Conservation (phyloP, 2,113 vertebrate genomes). For the Craseonycteris thonglongyai region DNA sequence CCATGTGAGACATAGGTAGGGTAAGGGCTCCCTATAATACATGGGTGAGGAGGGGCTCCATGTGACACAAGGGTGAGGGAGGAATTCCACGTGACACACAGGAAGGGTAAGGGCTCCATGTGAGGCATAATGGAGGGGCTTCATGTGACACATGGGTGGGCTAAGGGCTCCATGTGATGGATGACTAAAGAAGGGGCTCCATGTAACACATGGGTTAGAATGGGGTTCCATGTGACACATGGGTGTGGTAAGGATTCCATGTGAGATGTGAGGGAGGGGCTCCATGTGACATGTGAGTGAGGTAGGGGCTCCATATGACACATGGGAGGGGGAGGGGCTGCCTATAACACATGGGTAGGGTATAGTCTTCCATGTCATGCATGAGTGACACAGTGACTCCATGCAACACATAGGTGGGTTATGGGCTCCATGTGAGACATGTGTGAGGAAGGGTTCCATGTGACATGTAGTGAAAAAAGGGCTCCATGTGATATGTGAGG, state of each 20-base stretch:
- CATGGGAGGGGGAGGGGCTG: too few species aligned
- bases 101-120: accelerated
- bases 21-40: background rate
- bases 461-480: too few species aligned
- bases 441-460: too few species aligned
- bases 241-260: background rate
- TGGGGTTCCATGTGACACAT: background rate
- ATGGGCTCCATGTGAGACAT: too few species aligned
- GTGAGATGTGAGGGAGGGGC: too few species aligned
- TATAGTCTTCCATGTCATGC: background rate
- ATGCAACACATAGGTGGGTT: too few species aligned
- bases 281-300: background rate
- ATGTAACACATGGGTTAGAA: background rate
- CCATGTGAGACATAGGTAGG: too few species aligned
- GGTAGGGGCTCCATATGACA: background rate
- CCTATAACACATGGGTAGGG: too few species aligned
- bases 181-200: too few species aligned
- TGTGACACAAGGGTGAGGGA: accelerated
- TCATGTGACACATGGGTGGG: too few species aligned
- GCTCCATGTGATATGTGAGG: background rate
- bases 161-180: background rate
- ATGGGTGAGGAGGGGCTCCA: accelerated
- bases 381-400: accelerated
- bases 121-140: background rate
- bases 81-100: accelerated